Percentiles rank a stretch among this genome's conserved stretches.
Conservation (phyloP, 2,888 invertebrate species). For the Dicranocentrus wangi region DNA sequence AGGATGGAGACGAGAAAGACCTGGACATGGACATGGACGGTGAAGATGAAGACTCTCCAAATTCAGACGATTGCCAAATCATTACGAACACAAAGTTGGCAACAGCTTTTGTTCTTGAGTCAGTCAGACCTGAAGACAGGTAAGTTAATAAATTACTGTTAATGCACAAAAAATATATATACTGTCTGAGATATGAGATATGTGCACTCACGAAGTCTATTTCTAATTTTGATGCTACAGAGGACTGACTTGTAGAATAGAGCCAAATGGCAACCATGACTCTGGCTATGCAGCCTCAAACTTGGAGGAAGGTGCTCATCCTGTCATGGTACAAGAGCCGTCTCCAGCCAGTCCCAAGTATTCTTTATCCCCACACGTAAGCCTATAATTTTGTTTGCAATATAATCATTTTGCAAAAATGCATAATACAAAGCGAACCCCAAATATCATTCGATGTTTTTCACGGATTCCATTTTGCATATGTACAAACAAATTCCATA, state of each 20-base stretch:
- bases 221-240: conserved; percentile 66
- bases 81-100: conserved; percentile 90
- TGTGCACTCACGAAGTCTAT: too few relatives aligned
- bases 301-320: conserved; percentile 78
- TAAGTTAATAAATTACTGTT: conserved; percentile 29
- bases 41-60: conserved; percentile 75
- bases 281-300: conserved; percentile 84
- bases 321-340: conserved; percentile 68
- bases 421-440: too few relatives aligned
- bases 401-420: background rate
- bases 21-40: conserved; percentile 73
- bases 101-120: conserved; percentile 91
- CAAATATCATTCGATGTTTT: too few relatives aligned
- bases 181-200: background rate
- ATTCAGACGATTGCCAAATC: conserved; percentile 84
- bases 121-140: conserved; percentile 82
- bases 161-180: background rate
- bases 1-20: conserved; percentile 74
- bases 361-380: conserved; percentile 70
- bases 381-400: conserved; percentile 1
- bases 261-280: conserved; percentile 89
- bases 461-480: background rate
- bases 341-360: conserved; percentile 70
- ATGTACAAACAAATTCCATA: background rate
- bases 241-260: conserved; percentile 78